Base-by-base conservation (phyloP, 2,888 invertebrate species). In the Phymatocera aterrima region DNA sequence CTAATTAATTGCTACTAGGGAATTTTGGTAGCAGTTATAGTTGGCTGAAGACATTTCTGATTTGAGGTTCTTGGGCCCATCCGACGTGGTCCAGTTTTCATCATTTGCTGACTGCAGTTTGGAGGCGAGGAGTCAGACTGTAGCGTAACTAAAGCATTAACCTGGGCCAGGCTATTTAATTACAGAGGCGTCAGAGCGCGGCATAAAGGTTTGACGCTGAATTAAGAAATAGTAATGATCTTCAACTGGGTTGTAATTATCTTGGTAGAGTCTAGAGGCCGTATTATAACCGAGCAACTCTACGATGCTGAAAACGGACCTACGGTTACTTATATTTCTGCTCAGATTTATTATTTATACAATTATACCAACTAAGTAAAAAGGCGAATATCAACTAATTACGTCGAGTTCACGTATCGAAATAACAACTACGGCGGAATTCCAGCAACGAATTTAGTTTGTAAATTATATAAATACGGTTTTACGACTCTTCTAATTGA, bases 161-260 rank as follows among this genome's bases (percentile, higher is more conserved):
- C 83, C 82, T 83, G 83, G 81, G 82, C 83, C 43, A 28, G 84
- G 84, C 82, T 84, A 86, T 86, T 86, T 86, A 86, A 86, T 86
- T 86, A 85, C 84, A 85, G 85, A 83, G 83, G 79, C 81, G 82
- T 82, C 80, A 78, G 54, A 78, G 80, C 65, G 78, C 60, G 78
- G 74, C 77, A 74, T 65, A 48, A 28, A 64, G 48, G 54, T 77
- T 82, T 84, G 84, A 84, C 84, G 85, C 84, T 83, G 82, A 85
- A 86, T 86, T 86, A 84, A 86, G 85, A 85, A 86, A 86, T 86
- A 86, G 86, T 68, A 68, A 40, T 68, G 68, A 68, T 68, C 37
- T 43, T 68, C 68, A 68, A 46, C 68, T 68, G 68, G 46, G 24
- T 43, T 34, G 40, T 68, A 68, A 68, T 68, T 68, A 68, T 43